Percentiles rank a stretch among this genome's conserved stretches.
These are phyloP conservation scores for Miniopterus natalensis DNA, from an alignment of 2,113 vertebrate species.

Conservation along the genomic window DNA sequence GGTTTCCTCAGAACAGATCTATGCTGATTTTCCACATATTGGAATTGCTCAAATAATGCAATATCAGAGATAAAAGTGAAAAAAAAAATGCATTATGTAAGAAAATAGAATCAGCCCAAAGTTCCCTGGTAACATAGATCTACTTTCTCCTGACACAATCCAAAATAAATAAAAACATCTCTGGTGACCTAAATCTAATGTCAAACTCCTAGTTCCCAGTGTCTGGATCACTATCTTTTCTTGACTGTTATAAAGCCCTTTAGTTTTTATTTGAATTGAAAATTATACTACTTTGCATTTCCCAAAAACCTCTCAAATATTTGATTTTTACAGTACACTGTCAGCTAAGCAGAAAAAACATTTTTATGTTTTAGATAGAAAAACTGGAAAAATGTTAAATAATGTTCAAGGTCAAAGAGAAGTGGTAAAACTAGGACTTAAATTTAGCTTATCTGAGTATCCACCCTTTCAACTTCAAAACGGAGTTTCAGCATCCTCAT, in stretches of 20 bases:
- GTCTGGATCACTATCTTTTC: neutral
- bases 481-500: neutral
- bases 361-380: neutral
- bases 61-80: neutral
- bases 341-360: neutral
- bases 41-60: neutral
- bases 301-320: neutral
- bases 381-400: neutral
- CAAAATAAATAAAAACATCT: neutral
- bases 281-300: neutral
- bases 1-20: neutral
- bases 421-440: neutral
- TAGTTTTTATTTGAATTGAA: slow-evolving; percentile 10
- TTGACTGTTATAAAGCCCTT: neutral
- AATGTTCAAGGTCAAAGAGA: neutral
- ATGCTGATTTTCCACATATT: neutral
- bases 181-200: neutral
- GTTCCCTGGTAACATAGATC: neutral
- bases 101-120: neutral
- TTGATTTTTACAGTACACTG: neutral
- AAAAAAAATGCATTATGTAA: neutral
- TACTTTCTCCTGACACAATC: neutral
- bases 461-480: neutral
- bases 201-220: neutral
- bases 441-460: neutral